Conservation (phyloP, 1,140 invertebrate genomes). For the Eurosta solidaginis region DNA sequence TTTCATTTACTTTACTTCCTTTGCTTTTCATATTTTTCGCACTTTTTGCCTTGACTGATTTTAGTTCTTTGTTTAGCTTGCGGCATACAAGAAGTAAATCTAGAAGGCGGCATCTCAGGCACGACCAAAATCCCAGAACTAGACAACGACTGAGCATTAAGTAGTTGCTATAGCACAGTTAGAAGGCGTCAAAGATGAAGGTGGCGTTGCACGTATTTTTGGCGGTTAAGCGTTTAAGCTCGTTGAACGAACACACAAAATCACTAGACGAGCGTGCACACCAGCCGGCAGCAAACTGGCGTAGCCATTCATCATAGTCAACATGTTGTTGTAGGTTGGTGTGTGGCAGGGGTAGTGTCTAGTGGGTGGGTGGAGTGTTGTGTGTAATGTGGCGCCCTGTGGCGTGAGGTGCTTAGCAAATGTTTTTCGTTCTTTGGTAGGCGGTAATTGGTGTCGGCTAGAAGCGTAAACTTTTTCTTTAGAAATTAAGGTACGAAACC, state of each 20-base stretch:
- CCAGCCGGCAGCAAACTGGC: not conserved
- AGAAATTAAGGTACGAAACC: not conserved
- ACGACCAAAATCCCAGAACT: not conserved
- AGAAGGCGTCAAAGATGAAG: not conserved
- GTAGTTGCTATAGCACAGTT: not conserved
- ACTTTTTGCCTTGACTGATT: not conserved
- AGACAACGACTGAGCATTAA: not conserved
- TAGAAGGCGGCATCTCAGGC: not conserved
- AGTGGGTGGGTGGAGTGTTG: too few species aligned
- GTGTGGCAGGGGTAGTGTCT: too few species aligned
- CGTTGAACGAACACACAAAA: not conserved
- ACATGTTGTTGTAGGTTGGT: not conserved
- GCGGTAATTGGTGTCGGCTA: not conserved
- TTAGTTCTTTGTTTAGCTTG: slow-evolving; percentile 3
- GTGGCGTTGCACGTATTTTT: not conserved
- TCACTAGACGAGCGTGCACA: too few species aligned
- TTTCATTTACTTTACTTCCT: not conserved
- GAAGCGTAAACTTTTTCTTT: not conserved
- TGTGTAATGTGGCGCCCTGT: too few species aligned
- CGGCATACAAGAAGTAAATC: not conserved
- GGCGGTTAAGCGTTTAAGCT: not conserved
- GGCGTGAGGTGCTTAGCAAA: not conserved
- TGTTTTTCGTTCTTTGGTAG: not conserved
- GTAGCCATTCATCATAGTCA: not conserved
- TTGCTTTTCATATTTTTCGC: not conserved